Conservation (phyloP, 1,140 invertebrate species). For the Ctenoplectra terminalis region DNA sequence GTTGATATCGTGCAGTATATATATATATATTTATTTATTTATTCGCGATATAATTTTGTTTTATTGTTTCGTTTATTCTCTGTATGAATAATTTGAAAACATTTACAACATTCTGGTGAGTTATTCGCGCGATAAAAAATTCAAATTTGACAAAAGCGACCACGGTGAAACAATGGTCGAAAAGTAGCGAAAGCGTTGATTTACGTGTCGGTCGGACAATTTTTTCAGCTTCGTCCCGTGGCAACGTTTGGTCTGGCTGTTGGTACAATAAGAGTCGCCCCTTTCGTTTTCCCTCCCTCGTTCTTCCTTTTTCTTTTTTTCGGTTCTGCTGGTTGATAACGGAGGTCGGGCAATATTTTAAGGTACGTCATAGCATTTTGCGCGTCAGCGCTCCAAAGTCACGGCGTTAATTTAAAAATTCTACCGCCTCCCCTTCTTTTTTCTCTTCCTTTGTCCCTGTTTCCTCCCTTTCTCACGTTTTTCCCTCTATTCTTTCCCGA, state of each 20-base stretch:
- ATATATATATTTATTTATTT: too few species aligned
- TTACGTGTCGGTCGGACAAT: background rate
- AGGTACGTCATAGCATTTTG: conserved; percentile 13
- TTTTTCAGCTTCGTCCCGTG: conserved; percentile 12
- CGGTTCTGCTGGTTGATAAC: background rate
- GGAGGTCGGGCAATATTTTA: conserved; percentile 27
- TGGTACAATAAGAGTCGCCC: conserved; percentile 1
- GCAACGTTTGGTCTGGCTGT: background rate
- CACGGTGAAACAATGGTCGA: conserved; percentile 8
- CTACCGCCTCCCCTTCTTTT: background rate
- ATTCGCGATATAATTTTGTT: background rate
- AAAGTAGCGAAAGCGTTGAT: conserved; percentile 11
- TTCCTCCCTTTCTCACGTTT: background rate
- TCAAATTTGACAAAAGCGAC: conserved; percentile 16
- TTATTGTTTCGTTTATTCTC: background rate
- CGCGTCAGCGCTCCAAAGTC: conserved; percentile 16
- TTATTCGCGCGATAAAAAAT: background rate
- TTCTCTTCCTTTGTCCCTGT: background rate
- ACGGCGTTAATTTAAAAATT: conserved; percentile 22
- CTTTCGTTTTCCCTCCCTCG: too few species aligned
- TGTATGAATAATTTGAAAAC: background rate
- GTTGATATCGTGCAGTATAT: too few species aligned
- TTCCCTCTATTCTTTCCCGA: background rate
- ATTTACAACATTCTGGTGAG: background rate
- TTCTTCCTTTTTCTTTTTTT: background rate